Conservation (phyloP, 2,113 vertebrate genomes). For the Sinocyclocheilus grahami region DNA sequence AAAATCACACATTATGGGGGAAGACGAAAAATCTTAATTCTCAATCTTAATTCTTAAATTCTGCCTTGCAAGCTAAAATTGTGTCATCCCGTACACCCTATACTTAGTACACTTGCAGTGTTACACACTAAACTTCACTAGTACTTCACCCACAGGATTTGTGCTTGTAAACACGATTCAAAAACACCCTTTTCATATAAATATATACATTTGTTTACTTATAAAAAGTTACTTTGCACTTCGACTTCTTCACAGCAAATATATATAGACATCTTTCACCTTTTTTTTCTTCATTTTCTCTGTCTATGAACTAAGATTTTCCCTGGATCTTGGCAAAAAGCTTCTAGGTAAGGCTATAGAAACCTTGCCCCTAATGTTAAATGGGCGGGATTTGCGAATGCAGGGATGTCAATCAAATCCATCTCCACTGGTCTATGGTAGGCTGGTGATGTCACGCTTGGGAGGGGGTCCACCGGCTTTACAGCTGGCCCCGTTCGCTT, state of each 20-base stretch:
- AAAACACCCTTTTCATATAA: conserved; percentile 65
- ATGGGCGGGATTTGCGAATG: conserved; percentile 14
- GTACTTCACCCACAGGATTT: conserved; percentile 64
- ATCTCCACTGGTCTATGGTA: conserved; percentile 79
- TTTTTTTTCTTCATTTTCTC: conserved; percentile 16
- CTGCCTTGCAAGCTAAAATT: conserved; percentile 24
- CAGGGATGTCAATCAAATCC: conserved; percentile 48
- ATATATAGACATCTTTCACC: conserved; percentile 38
- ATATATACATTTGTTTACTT: conserved; percentile 68
- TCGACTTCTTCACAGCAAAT: conserved; percentile 65
- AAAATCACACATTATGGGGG: not conserved
- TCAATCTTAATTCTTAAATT: conserved; percentile 31
- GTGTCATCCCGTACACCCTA: conserved; percentile 6
- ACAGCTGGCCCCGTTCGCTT: conserved; percentile 80
- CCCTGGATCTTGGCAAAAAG: conserved; percentile 39
- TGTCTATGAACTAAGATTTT: conserved; percentile 36
- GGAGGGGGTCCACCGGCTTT: conserved; percentile 89
- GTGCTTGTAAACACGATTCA: conserved; percentile 58
- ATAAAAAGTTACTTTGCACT: conserved; percentile 55
- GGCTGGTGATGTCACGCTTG: conserved; percentile 93
- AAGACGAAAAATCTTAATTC: conserved; percentile 23
- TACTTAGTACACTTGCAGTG: conserved; percentile 22
- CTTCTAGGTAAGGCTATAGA: conserved; percentile 60
- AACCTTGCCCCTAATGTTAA: conserved; percentile 43
- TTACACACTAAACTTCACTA: conserved; percentile 41